A percentile compares a stretch with the other conserved stretches of the same genome.
Conservation (phyloP, 1,140 invertebrate species). For the Formica selysi region DNA sequence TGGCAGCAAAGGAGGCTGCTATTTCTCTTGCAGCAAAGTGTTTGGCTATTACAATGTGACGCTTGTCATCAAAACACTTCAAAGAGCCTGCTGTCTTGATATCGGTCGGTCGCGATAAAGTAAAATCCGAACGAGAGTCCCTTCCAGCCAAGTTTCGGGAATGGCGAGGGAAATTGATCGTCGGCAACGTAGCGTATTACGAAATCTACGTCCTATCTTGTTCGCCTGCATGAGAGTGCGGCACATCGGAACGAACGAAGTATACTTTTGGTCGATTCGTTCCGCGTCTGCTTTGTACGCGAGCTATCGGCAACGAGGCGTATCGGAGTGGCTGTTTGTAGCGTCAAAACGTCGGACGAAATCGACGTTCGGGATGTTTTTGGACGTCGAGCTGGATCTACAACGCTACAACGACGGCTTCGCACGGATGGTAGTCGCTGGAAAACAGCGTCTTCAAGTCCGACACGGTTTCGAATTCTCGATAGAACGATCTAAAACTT, state of each 20-base stretch:
- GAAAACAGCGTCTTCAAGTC: conserved; percentile 4
- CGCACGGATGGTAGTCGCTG: background rate
- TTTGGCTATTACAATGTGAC: conserved; percentile 41
- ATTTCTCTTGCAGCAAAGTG: conserved; percentile 3
- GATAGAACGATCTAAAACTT: background rate
- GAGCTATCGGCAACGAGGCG: conserved; percentile 56
- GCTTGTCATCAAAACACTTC: conserved; percentile 14
- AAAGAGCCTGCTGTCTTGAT: background rate
- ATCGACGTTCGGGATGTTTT: conserved; percentile 44
- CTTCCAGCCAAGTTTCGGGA: conserved; percentile 16
- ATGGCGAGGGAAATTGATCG: background rate
- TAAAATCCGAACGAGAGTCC: conserved; percentile 33
- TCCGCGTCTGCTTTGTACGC: conserved; percentile 53
- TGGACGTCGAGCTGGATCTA: conserved; percentile 26
- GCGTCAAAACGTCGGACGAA: conserved; percentile 59
- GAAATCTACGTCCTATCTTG: conserved; percentile 6
- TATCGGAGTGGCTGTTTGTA: conserved; percentile 63
- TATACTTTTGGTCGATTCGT: conserved; percentile 38
- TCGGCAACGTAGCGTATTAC: conserved; percentile 53
- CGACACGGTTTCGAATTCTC: background rate
- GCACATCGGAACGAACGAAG: conserved; percentile 50
- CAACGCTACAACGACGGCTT: background rate
- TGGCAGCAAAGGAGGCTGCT: background rate
- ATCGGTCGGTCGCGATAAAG: conserved; percentile 13
- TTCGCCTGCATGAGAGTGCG: background rate